Percentiles rank a stretch among this genome's conserved stretches.
phyloP scores from a whole-genome alignment of 2,797 vertebrate genomes.

The Melopsittacus undulatus region DNA sequence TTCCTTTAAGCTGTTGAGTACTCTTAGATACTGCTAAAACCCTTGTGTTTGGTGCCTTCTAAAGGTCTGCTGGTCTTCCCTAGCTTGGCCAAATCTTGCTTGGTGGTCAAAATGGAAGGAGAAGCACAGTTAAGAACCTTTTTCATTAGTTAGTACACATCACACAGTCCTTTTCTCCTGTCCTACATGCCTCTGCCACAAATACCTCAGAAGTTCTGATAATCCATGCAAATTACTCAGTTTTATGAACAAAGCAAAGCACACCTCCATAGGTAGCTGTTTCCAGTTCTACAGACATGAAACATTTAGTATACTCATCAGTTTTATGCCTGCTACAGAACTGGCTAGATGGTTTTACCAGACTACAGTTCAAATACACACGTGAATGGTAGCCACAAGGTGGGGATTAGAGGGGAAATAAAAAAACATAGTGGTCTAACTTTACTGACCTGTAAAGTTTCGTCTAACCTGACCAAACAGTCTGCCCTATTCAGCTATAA shows the following conservation, averaged over 20 bases:
- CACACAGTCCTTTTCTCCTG: background rate
- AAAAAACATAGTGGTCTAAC: background rate
- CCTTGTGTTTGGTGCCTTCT: background rate
- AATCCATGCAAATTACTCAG: background rate
- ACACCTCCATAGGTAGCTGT: background rate
- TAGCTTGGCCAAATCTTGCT: background rate
- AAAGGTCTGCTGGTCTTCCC: background rate
- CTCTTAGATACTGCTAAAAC: background rate
- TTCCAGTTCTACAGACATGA: background rate
- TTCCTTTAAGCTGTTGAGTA: background rate
- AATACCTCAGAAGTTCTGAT: background rate
- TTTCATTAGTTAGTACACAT: background rate
- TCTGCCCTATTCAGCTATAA: background rate
- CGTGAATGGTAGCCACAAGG: background rate
- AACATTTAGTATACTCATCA: background rate
- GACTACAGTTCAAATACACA: background rate
- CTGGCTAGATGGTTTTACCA: background rate
- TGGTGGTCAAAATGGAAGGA: background rate
- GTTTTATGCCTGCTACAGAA: background rate
- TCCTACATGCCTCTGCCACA: background rate
- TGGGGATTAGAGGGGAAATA: background rate
- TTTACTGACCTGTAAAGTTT: background rate
- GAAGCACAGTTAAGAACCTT: background rate
- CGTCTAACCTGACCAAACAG: background rate
- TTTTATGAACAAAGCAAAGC: background rate